Evolutionary conservation across 37 sponge, comb jelly and placozoan species (phyloP).

Genomic region (Chondrosia reniformis): DNA sequence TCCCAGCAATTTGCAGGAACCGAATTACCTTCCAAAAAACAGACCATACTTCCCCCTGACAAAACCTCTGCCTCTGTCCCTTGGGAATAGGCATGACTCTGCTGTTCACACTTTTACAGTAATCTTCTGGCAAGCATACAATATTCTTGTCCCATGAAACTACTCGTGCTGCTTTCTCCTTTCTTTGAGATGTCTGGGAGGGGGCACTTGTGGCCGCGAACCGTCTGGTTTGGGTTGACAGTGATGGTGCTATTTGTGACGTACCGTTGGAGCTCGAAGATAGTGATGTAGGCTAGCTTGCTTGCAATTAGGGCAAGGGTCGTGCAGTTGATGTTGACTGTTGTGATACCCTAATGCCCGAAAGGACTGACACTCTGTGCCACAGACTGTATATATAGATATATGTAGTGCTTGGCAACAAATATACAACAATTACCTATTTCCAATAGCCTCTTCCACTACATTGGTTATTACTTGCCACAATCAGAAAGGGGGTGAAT

Average conservation of each 20-base stretch:
- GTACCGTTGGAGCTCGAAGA: background rate
- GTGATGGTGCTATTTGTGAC: constrained; percentile 12
- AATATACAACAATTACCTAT: background rate
- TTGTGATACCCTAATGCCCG: constrained; percentile 4
- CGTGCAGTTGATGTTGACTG: background rate
- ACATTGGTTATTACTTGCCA: background rate
- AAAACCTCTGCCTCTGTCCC: constrained; percentile 28
- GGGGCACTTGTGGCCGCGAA: background rate
- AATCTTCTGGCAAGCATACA: constrained; percentile 22
- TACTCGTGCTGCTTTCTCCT: constrained; percentile 10
- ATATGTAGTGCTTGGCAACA: constrained; percentile 1
- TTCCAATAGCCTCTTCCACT: background rate
- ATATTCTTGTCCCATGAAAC: constrained; percentile 20
- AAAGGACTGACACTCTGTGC: background rate
- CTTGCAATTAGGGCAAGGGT: constrained; percentile 19
- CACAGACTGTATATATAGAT: too few relatives aligned
- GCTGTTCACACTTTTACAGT: constrained; percentile 11
- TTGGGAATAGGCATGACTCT: constrained; percentile 16
- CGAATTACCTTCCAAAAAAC: constrained; percentile 32
- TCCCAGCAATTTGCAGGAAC: constrained; percentile 32
- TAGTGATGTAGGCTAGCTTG: constrained; percentile 3
- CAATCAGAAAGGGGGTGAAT: background rate
- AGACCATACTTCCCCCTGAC: constrained; percentile 29
- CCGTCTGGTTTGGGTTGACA: constrained; percentile 4
- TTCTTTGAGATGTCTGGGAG: constrained; percentile 3